Percentiles rank a stretch among this genome's conserved stretches.
Conservation (phyloP, 1,140 invertebrate genomes). For the Macrosteles quadrilineatus region DNA sequence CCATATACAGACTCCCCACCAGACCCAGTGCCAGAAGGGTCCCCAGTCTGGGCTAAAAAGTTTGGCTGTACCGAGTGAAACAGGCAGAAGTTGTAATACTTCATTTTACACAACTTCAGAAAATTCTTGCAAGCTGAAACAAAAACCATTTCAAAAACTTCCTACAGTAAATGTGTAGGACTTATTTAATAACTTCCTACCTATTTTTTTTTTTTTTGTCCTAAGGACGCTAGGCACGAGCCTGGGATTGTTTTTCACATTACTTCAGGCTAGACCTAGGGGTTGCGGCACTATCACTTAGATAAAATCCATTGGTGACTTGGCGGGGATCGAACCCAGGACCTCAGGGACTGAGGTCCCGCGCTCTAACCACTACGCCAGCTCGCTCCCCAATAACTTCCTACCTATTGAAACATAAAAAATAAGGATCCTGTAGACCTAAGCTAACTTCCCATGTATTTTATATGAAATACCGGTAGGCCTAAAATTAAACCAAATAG, state of each 20-base stretch:
- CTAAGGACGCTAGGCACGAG: too few species aligned
- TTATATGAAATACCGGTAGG: too few species aligned
- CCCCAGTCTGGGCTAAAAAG: conserved; percentile 98
- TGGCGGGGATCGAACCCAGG: too few species aligned
- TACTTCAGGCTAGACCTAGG: too few species aligned
- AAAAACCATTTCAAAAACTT: conserved; percentile 40
- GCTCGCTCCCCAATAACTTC: neutral
- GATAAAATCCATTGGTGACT: too few species aligned
- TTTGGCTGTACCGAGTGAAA: conserved; percentile 92
- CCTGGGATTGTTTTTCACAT: too few species aligned
- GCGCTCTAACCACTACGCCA: too few species aligned
- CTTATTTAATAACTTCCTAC: too few species aligned
- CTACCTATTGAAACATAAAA: conserved; percentile 6
- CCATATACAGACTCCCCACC: conserved; percentile 91
- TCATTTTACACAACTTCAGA: conserved; percentile 96
- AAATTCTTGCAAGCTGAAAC: conserved; percentile 90
- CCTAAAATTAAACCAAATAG: too few species aligned
- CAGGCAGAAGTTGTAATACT: conserved; percentile 96
- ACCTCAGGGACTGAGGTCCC: too few species aligned
- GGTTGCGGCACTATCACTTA: too few species aligned
- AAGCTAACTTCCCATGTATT: too few species aligned
- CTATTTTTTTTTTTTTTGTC: conserved; percentile 20
- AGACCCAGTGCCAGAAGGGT: conserved; percentile 88
- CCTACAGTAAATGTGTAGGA: conserved; percentile 27
- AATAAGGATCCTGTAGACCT: neutral